These are phyloP conservation scores for Glaucidium brasilianum DNA, from an alignment of 2,113 vertebrate species.

Conservation along the genomic window DNA sequence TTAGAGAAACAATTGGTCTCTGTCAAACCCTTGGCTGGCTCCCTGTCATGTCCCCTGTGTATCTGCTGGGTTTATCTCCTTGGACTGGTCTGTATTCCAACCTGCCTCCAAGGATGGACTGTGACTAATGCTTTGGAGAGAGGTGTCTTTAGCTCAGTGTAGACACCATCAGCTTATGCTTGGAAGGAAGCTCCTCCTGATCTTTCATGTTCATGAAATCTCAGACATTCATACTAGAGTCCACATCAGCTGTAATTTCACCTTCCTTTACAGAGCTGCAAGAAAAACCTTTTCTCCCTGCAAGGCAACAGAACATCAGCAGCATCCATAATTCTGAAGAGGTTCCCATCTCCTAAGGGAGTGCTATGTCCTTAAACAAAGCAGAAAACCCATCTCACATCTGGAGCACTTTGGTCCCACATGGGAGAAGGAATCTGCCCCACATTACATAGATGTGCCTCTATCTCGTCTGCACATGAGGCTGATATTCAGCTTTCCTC, in stretches of 20 bases:
- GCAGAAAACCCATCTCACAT: neutral
- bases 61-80: neutral
- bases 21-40: neutral
- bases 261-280: neutral
- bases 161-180: neutral
- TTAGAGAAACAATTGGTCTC: neutral
- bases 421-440: neutral
- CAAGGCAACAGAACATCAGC: neutral
- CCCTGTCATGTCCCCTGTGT: neutral
- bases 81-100: neutral
- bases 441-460: accelerated
- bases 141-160: neutral
- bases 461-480: accelerated
- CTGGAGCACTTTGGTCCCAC: neutral
- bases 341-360: accelerated
- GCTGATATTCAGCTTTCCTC: neutral
- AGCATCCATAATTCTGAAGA: accelerated
- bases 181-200: neutral
- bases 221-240: neutral
- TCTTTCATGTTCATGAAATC: neutral
- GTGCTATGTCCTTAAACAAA: neutral
- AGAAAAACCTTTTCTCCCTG: neutral
- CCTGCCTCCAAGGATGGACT: neutral
- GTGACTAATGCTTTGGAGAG: neutral
- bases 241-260: neutral